Base-by-base conservation (phyloP, 1,140 invertebrate genomes). In the Achroia grisella region DNA sequence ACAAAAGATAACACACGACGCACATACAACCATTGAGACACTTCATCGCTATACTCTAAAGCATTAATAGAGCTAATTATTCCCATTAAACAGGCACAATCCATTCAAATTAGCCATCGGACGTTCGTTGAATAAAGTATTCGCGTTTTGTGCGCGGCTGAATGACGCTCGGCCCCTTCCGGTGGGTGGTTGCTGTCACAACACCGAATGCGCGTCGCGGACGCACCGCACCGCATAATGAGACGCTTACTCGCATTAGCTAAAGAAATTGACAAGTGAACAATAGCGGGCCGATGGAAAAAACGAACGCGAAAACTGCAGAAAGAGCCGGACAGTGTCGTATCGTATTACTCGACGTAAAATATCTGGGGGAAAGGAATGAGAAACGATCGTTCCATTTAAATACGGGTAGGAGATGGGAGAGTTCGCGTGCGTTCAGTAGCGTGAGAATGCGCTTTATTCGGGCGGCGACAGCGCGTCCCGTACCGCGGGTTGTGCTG, bases 201-300 rank as follows among this genome's bases (percentile, higher is more conserved):
- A 83, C 81, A 85, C 65, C 79, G 70, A 76, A 71, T 73, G 73
- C 77, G 78, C 78, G 74, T 74, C 73, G 77, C 68, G 70, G 59
- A 75, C 77, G 70, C 77, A 75, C 75, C 65, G 76, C 75, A 72
- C 71, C 81, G 78, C 81, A 85, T 85, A 85, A 85, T 85, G 81
- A 82, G 78, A 81, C 78, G 81, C 75, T 82, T 85, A 76, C 79
- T 85, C 81, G 74, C 78, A 85, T 85, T 85, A 85, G 78, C 78
- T 75, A 80, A 82, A 85, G 81, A 81, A 85, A 85, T 85, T 85
- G 81, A 85, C 81, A 82, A 82, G 81, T 85, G 81, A 82, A 85
- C 81, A 85, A 85, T 85, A 85, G 78, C 71, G 68, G 68, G 54
- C 58, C 61, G 63, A 70, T 64, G 71, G 68, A 62, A 76, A 84